These are phyloP conservation scores for Bovichtus variegatus DNA, from an alignment of 2,797 vertebrate genomes.

Conservation along the genomic window DNA sequence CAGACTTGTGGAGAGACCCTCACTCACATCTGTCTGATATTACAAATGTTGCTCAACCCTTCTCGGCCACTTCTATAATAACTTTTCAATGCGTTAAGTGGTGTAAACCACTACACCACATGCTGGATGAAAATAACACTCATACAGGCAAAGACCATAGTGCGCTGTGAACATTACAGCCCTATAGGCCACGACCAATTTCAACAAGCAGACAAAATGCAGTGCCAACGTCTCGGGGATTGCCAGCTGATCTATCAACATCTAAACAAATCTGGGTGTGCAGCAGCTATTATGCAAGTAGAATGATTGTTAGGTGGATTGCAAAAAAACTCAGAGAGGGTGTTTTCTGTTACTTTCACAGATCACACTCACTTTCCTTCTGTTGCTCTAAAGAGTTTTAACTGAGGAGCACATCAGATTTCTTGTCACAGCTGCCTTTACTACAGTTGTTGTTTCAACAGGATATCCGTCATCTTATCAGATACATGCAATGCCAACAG, in stretches of 20 bases:
- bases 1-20: slow-evolving; percentile 8
- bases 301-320: background rate
- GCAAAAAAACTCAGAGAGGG: background rate
- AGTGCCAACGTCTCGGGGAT: background rate
- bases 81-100: slow-evolving; percentile 12
- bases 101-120: slow-evolving; percentile 14
- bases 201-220: slow-evolving; percentile 14
- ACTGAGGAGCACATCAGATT: background rate
- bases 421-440: slow-evolving; percentile 11
- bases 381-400: slow-evolving; percentile 14
- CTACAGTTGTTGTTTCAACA: slow-evolving; percentile 8
- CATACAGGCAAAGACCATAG: slow-evolving; percentile 9
- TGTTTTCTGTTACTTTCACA: slow-evolving; percentile 1
- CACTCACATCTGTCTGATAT: background rate
- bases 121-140: slow-evolving; percentile 22
- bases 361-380: background rate
- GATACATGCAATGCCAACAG: background rate
- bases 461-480: slow-evolving; percentile 13
- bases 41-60: slow-evolving; percentile 13
- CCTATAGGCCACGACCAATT: background rate
- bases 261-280: slow-evolving; percentile 1
- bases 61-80: slow-evolving; percentile 25
- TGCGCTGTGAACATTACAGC: slow-evolving; percentile 13
- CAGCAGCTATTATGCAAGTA: background rate
- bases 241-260: background rate